Evolutionary conservation across 2,888 invertebrate species (phyloP).

Genomic region (Hymenopus coronatus): DNA sequence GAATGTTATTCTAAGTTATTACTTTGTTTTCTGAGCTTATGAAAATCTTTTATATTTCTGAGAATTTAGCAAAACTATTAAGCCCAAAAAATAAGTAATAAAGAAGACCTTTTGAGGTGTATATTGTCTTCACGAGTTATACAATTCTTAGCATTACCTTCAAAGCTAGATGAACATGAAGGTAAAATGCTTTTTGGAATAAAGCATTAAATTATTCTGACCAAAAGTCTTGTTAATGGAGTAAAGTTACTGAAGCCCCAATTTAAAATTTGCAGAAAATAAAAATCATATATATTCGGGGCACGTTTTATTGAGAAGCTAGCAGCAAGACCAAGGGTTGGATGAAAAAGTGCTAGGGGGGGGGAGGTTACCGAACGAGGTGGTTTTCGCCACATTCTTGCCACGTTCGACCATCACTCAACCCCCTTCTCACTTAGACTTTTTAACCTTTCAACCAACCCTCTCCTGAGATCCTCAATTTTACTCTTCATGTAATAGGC

Average conservation of each 20-base stretch:
- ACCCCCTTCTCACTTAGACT: not conserved
- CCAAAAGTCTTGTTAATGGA: not conserved
- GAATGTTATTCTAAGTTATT: no score
- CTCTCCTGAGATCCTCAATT: conserved; percentile 17
- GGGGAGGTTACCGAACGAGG: conserved; percentile 37
- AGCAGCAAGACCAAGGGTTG: not conserved
- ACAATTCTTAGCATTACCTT: no score
- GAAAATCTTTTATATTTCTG: no score
- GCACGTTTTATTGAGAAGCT: conserved; percentile 28
- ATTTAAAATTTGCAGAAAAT: not conserved
- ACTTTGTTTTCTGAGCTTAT: no score
- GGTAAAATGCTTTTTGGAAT: no score
- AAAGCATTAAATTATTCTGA: no score
- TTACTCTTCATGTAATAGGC: conserved; percentile 16
- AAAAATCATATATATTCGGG: conserved; percentile 24
- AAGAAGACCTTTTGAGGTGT: no score
- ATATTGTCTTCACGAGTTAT: no score
- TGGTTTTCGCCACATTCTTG: conserved; percentile 32
- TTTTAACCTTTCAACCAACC: conserved; percentile 14
- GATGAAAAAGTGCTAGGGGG: conserved; percentile 41
- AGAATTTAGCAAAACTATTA: no score
- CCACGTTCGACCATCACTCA: conserved; percentile 34
- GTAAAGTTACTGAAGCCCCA: not conserved
- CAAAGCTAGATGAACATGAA: no score
- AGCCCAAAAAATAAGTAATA: no score